Base-by-base conservation (phyloP, 2,888 invertebrate species). In the Eupithecia subfuscata region DNA sequence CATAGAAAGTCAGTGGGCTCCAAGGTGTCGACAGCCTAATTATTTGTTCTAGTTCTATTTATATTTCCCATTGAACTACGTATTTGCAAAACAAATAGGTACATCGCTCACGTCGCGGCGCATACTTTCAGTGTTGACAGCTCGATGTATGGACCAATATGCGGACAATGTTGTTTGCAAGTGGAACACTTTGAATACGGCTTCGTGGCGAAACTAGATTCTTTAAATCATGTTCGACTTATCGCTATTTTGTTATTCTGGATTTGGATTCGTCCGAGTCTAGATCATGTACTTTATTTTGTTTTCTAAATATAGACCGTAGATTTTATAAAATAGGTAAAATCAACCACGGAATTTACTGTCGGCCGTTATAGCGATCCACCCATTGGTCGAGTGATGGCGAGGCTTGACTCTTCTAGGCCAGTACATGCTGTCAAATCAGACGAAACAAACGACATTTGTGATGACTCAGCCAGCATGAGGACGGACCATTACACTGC, bases 141-240 rank as follows among this genome's bases (percentile, higher is more conserved):
- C 56, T 63, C 68, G 77, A 81, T 75, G 75, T 78, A 81, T 78
- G 65, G 75, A n/a, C 79, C 79, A 80, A 79, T 79, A 80, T 78
- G 74, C 60, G 75, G 78, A 78, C 74, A 73, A 75, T 71, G 75
- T 71, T 52, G 69, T 56, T 69, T 30, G 70, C 48, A 67, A 64
- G 34, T 74, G 70, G 79, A 70, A 65, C 71, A 74, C 56, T 69
- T 71, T 34, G 25, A 73, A 75, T 68, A 60, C n/a, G n/a, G 37
- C 1, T n/a, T 37, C 14, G n/a, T 22, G 14, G 40, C 25, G 14
- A 43, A 45, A 68, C 43, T 25, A 22, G 12, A 40, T 43, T 22
- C 22, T 43, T 67, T 68, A 22, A 45, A 22, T 68, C 14, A 43
- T n/a, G 34, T 6, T 67, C 40, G 16, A n/a, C n/a, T 67, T 40